phyloP scores from a whole-genome alignment of 1,140 invertebrate genomes.

The Dinoponera quadriceps region DNA sequence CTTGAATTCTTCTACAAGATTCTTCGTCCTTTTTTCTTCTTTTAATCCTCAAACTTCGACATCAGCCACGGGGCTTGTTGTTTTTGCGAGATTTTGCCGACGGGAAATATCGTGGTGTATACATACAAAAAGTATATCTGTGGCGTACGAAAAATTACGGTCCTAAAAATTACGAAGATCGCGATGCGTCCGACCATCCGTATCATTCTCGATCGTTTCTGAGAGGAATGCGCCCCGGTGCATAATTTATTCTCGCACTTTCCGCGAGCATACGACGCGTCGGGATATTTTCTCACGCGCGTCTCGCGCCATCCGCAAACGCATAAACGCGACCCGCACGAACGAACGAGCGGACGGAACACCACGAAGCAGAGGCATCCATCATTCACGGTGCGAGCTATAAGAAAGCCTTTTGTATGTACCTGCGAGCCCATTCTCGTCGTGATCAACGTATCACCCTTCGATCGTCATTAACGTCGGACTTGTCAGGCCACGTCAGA shows the following conservation, averaged over 20 bases:
- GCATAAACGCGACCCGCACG: neutral
- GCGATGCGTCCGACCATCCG: neutral
- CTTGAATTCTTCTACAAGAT: neutral
- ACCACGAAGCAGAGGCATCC: slow-evolving; percentile 26
- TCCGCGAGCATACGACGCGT: neutral
- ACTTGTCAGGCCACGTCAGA: slow-evolving; percentile 36
- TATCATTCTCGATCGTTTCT: neutral
- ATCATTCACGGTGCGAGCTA: slow-evolving; percentile 44
- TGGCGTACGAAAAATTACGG: too few species aligned
- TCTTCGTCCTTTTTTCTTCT: too few species aligned
- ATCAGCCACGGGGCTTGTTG: too few species aligned
- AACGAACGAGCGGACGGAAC: neutral
- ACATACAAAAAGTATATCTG: too few species aligned
- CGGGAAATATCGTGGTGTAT: too few species aligned
- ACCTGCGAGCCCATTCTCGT: slow-evolving; percentile 43
- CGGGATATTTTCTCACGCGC: slow-evolving; percentile 11
- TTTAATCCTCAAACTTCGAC: too few species aligned
- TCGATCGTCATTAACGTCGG: slow-evolving; percentile 53
- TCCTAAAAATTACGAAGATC: too few species aligned
- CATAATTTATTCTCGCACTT: slow-evolving; percentile 29
- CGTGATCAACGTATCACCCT: slow-evolving; percentile 61
- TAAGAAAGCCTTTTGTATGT: slow-evolving; percentile 59
- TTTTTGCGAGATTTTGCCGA: too few species aligned
- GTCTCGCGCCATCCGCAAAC: neutral
- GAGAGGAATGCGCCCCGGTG: neutral